These are phyloP conservation scores for Andricus quercusramuli DNA, from an alignment of 2,888 invertebrate species.

Conservation along the genomic window DNA sequence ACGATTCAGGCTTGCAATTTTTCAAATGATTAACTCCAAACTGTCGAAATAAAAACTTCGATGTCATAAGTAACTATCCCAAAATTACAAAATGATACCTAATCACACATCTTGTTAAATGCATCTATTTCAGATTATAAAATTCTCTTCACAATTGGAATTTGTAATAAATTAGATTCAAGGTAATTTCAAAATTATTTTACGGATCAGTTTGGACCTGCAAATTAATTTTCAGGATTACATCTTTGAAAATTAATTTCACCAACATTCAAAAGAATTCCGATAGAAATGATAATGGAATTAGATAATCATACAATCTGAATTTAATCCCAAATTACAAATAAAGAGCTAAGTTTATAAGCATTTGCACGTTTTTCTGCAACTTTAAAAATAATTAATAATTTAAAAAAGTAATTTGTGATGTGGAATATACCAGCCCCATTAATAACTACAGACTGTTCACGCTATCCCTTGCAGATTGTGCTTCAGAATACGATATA, in stretches of 20 bases:
- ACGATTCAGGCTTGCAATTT: background rate
- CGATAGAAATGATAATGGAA: background rate
- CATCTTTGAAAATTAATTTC: background rate
- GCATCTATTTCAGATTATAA: background rate
- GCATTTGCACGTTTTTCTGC: background rate
- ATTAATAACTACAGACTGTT: background rate
- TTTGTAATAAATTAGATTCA: background rate
- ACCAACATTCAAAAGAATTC: background rate
- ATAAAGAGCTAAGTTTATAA: background rate
- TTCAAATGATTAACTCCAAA: background rate
- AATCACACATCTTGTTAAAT: background rate
- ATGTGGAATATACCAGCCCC: background rate
- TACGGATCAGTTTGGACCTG: background rate
- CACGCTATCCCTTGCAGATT: background rate
- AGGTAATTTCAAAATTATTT: background rate
- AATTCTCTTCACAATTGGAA: background rate
- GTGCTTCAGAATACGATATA: background rate
- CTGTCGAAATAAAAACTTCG: background rate
- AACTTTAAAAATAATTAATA: background rate
- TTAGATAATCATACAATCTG: background rate
- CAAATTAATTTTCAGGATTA: background rate
- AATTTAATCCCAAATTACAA: background rate
- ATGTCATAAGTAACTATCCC: background rate
- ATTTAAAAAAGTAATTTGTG: constrained; percentile 15
- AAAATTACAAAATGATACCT: background rate